Base-by-base conservation (phyloP, 1,140 invertebrate species). In the Drosophila littoralis region DNA sequence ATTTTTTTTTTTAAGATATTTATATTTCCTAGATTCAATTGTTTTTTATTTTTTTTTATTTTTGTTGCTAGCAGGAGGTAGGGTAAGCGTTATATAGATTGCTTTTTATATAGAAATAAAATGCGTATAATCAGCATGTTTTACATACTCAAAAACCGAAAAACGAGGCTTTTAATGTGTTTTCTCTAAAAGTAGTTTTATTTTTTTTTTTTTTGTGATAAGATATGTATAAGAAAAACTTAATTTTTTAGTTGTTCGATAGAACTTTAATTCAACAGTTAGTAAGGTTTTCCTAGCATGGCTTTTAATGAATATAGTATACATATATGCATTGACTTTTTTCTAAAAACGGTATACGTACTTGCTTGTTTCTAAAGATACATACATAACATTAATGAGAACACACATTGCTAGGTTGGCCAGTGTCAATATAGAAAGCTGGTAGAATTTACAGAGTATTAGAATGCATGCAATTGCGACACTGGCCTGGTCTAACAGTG, bases 71-170 rank as follows among this genome's bases (percentile, higher is more conserved):
- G 77, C 58, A 72, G 65, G 84, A 33, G 79, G 63, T 76, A 65
- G 63, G 38, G 76, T 73, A 83, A 83, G 80, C 81, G 45, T 80
- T 84, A 68, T 71, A 79, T 57, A 81, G 68, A 63, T 81, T 35
- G 55, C 75, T 80, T 63, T 67, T 42, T 67, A 43, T 66, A 63
- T 57, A 43, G 57, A 58, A 70, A 54, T 52, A 84, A 63, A 65
- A 73, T 79, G 65, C 35, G 48, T 76, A 64, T 70, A 59, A 51
- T 81, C 48, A 51, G 55, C 67, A 50, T 59, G 63, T 58, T 59
- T 51, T 36, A 72, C 52, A 66, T 64, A 71, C 22, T 38, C 6
- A 32, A 52, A 17, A 59, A 66, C 55, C 48, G 55, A 52, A 72
- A 65, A 32, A 52, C 42, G n/a, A 66, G 32, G 38, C 51, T 70